Base-by-base conservation (phyloP, 1,140 invertebrate genomes). In the Calycopis cecrops region DNA sequence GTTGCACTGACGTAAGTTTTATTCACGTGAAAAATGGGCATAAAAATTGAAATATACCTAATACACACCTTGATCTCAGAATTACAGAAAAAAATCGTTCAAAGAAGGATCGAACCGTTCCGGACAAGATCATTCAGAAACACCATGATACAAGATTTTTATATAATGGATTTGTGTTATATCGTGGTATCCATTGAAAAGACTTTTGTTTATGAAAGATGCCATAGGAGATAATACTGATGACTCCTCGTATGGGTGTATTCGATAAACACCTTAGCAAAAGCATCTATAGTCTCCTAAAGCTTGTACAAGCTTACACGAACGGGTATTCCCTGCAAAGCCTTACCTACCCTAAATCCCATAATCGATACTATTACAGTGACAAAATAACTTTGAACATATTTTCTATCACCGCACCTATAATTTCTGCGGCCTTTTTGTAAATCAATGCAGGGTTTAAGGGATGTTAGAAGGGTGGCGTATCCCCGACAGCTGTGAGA, bases 401-500 rank as follows among this genome's bases (percentile, higher is more conserved):
- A 65, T 65, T 70, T 66, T 68, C 55, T 57, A 52, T 57, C 53
- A 56, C 61, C 65, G 69, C 69, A 72, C 71, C 77, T 74, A 74
- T n/a, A n/a, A n/a, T 81, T 78, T 76, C 68, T 74, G 73, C 52
- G 68, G 44, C 60, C 55, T 61, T 63, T 60, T 59, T 55, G 67
- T 63, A 79, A 73, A 78, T 80, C 71, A 76, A 76, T 77, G 78
- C 67, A 72, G 77, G 67, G 71, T 67, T 68, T 70, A 68, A 47
- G 74, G 72, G 55, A 76, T 65, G 67, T 72, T 72, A 71, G 66
- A 71, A 70, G 78, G 78, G 65, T 71, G 67, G 50, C 71, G 76
- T 82, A 79, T 82, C 74, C 71, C 37, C 50, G 55, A n/a, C 59
- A 57, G 63, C 77, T 78, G 72, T 60, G 60, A 69, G 63, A 67